Evolutionary conservation across 1,140 invertebrate species (phyloP), one percentile per base, ranked within the genome.

Genomic region (Frieseomelitta varia): DNA sequence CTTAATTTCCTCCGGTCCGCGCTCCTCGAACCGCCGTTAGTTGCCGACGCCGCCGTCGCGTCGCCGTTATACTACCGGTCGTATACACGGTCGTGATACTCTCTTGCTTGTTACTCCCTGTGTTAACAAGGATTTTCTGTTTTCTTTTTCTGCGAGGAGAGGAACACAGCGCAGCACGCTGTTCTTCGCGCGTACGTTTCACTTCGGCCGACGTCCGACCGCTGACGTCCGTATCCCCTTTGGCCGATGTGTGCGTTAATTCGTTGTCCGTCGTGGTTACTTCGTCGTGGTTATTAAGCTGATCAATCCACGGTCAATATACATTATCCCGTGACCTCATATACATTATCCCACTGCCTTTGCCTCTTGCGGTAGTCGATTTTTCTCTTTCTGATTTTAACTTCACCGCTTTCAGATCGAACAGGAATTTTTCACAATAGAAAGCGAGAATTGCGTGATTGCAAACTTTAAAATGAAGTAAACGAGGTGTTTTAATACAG

Each of bases 1-100:
- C 79, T 86, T 89, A 90, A 90, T 90, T 89, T 83, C 71, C 76
- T 79, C 8, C 80, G 67, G 69, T 77, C 73, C 87, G 79, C 61
- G 39, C 39, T 47, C 71, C 76, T 79, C 80, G 67, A 74, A 83
- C 77, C 87, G 76, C 61, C 19, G 51, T 30, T 12, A 10, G n/a
- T 27, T 2, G 63, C 63, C n/a, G 14, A 15, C 65, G 30, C 65
- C 14, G 63, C 30, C 4, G 10, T 17, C n/a, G 34, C 51, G 39
- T 47, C 39, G 39, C 39, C 39, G 39, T 47, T 47, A 8, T 47
- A 47, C 39, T 10, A n/a, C 39, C 39, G 39, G 30, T 30, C 39
- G 8, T 11, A 6, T 47, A 47, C 39, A 47, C 39, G 39, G 39
- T 47, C 39, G 8, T 21, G 11, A 30, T 39, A 34, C 21, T 10